Base-by-base conservation (phyloP, 2,888 invertebrate species). In the Atherix ibis region DNA sequence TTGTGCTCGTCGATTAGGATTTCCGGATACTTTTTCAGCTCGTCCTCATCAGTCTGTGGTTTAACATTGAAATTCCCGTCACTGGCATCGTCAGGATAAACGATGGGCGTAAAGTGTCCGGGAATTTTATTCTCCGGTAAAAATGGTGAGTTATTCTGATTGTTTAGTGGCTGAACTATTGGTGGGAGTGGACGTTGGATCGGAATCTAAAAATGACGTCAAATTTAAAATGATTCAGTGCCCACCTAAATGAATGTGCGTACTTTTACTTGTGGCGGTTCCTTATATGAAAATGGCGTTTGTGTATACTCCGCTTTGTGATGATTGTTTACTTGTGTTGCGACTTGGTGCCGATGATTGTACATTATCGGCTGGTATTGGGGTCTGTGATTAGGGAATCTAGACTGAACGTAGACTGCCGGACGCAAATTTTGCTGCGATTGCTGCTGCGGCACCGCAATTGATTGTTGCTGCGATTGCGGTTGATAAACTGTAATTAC, bases 41-140 rank as follows among this genome's bases (percentile, higher is more conserved):
- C n/a, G n/a, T n/a, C n/a, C n/a, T n/a, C n/a, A 12, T 6, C 13
- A 12, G 8, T 34, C 33, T 33, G 30, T 37, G 27, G 14, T 18
- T 38, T 36, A 18, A 37, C 30, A 19, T 41, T 41, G 34, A 40
- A 39, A 37, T 42, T 41, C 14, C 36, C 19, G 28, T 33, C 42
- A 25, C 42, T 40, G 6, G 34, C 36, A 29, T 42, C 37, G 25
- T 41, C 46, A 31, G 52, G 49, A 50, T 57, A 58, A 50, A 59
- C 52, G 46, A 68, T 67, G 28, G 68, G 69, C 40, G 62, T 51
- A 50, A 69, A 70, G 41, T 65, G 59, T 35, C 69, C 68, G 13
- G 68, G 67, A 40, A 68, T 45, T 36, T 66, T 66, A 48, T 70
- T 70, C 42, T 59, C 60, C 41, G 65, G 61, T 43, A 62, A 54